These are phyloP conservation scores for Helogale parvula DNA, from an alignment of 2,113 vertebrate species.

Conservation along the genomic window DNA sequence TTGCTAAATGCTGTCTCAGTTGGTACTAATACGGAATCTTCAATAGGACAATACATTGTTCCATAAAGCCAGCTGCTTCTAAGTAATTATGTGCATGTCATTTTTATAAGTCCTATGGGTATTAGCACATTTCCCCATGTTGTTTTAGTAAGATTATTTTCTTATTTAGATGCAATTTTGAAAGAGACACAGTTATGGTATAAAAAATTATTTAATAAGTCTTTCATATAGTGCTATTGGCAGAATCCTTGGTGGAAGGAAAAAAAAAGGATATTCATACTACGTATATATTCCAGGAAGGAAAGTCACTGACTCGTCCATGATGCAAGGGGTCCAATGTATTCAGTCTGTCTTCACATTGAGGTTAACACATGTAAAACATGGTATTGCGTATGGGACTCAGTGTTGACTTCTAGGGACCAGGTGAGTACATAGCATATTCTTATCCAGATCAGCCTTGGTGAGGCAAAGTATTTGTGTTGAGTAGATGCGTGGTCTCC, in stretches of 20 bases:
- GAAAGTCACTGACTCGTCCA: not conserved
- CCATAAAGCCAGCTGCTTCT: not conserved
- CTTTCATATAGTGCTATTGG: not conserved
- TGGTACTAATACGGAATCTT: not conserved
- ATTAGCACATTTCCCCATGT: not conserved
- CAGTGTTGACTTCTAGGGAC: not conserved
- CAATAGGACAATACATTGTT: not conserved
- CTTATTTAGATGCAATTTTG: conserved; percentile 18
- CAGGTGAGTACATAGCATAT: not conserved
- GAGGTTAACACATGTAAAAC: not conserved
- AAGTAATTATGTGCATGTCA: not conserved
- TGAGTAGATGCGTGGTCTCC: not conserved
- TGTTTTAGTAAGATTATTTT: not conserved
- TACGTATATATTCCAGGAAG: not conserved
- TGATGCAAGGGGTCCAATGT: not conserved
- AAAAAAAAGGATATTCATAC: not conserved
- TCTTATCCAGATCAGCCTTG: not conserved
- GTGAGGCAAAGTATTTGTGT: not conserved
- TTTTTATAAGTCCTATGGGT: not conserved
- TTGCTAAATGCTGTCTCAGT: not conserved
- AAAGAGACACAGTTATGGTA: not conserved
- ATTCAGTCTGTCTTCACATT: not conserved
- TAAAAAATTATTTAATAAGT: not conserved
- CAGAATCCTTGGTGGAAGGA: not conserved
- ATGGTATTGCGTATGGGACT: not conserved